phyloP scores from a whole-genome alignment of 2,888 invertebrate species.

The Caenorhabditis sp. region DNA sequence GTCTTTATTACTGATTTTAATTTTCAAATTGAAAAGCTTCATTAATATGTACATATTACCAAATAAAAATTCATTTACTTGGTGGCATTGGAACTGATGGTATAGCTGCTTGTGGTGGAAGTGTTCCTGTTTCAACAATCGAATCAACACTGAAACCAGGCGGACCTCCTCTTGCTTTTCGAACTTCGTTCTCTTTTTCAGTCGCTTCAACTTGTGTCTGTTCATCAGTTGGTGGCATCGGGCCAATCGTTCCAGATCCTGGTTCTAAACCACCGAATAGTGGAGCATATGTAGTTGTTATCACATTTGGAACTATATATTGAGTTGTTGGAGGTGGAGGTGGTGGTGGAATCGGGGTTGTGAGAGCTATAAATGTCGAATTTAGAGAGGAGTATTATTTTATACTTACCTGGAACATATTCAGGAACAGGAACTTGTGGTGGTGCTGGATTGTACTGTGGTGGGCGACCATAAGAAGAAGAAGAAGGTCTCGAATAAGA shows the following conservation, averaged over 20 bases:
- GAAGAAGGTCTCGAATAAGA: conserved; percentile 34
- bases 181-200: conserved; percentile 33
- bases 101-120: conserved; percentile 38
- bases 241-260: conserved; percentile 26
- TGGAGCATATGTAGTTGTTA: conserved; percentile 12
- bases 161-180: conserved; percentile 22
- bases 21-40: too few species aligned
- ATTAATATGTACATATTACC: background rate
- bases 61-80: background rate
- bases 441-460: conserved; percentile 16
- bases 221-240: conserved; percentile 32
- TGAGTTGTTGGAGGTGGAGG: conserved; percentile 1
- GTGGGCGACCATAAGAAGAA: conserved; percentile 34
- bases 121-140: conserved; percentile 26
- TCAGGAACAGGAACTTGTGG: background rate
- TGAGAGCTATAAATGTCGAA: conserved; percentile 3
- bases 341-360: conserved; percentile 4
- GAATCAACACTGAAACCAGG: conserved; percentile 35
- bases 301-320: background rate
- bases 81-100: conserved; percentile 39
- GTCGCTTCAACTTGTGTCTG: conserved; percentile 35
- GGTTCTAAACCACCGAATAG: conserved; percentile 33
- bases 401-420: background rate
- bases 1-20: too few species aligned
- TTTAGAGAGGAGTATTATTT: too few species aligned